These are phyloP conservation scores for Ispidina picta DNA, from an alignment of 2,797 vertebrate species.

Conservation along the genomic window DNA sequence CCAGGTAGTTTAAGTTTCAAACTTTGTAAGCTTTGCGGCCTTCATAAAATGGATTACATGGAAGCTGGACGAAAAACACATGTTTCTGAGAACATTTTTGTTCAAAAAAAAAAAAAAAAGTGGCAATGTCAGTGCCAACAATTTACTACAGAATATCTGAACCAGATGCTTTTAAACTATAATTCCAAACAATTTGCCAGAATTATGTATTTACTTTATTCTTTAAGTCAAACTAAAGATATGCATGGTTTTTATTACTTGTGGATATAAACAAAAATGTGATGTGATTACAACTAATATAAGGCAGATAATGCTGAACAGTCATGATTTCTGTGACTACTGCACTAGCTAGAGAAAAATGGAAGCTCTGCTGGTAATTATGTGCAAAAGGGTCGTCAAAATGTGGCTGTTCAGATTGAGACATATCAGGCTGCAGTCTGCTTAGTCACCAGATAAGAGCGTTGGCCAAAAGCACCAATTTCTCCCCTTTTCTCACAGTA, in stretches of 20 bases:
- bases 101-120: constrained; percentile 74
- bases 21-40: constrained; percentile 19
- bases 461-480: constrained; percentile 7
- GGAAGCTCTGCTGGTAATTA: constrained; percentile 29
- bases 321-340: constrained; percentile 21
- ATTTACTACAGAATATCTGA: constrained; percentile 80
- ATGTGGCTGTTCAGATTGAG: constrained; percentile 33
- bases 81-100: constrained; percentile 79
- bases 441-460: constrained; percentile 49
- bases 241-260: constrained; percentile 79
- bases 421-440: constrained; percentile 43
- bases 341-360: constrained; percentile 17
- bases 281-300: constrained; percentile 59
- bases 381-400: not conserved
- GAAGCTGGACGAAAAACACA: constrained; percentile 74
- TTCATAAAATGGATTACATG: constrained; percentile 73
- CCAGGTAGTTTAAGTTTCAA: constrained; percentile 55
- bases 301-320: constrained; percentile 43
- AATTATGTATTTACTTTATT: constrained; percentile 83
- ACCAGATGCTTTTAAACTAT: constrained; percentile 83
- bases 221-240: constrained; percentile 78
- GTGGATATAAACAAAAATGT: constrained; percentile 71
- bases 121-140: constrained; percentile 71
- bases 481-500: not conserved
- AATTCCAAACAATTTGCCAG: constrained; percentile 83